These are phyloP conservation scores for Paragorgia papillata DNA, from an alignment of 92 coral and sea anemone genomes.

Conservation along the genomic window DNA sequence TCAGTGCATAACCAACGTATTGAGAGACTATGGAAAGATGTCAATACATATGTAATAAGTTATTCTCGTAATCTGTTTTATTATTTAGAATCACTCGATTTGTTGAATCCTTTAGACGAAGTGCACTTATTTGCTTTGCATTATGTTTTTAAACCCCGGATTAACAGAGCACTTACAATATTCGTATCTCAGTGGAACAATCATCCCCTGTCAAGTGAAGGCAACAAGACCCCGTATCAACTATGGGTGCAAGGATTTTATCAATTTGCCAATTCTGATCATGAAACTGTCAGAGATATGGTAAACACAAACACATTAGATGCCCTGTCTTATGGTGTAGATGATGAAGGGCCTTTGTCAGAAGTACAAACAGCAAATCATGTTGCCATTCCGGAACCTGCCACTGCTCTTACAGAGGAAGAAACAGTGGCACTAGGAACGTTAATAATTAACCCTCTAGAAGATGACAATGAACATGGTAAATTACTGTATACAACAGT, in stretches of 20 bases:
- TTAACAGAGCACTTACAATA: slow-evolving; percentile 50
- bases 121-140: slow-evolving; percentile 57
- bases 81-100: slow-evolving; percentile 24
- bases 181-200: slow-evolving; percentile 53
- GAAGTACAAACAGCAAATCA: slow-evolving; percentile 59
- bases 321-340: slow-evolving; percentile 53
- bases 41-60: slow-evolving; percentile 34
- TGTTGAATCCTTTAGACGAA: slow-evolving; percentile 55
- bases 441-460: slow-evolving; percentile 17
- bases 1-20: slow-evolving; percentile 33
- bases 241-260: slow-evolving; percentile 62
- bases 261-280: slow-evolving; percentile 49
- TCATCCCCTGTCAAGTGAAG: slow-evolving; percentile 41
- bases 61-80: slow-evolving; percentile 30
- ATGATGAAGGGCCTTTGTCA: slow-evolving; percentile 60
- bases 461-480: slow-evolving; percentile 45
- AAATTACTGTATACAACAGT: not conserved
- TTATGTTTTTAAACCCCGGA: slow-evolving; percentile 42
- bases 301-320: slow-evolving; percentile 41
- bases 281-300: slow-evolving; percentile 43
- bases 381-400: slow-evolving; percentile 56
- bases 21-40: slow-evolving; percentile 48
- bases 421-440: slow-evolving; percentile 8
- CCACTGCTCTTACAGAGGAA: slow-evolving; percentile 17
- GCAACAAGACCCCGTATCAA: slow-evolving; percentile 45